phyloP scores from a whole-genome alignment of 2,113 vertebrate genomes.

The Platycercus adscitus region DNA sequence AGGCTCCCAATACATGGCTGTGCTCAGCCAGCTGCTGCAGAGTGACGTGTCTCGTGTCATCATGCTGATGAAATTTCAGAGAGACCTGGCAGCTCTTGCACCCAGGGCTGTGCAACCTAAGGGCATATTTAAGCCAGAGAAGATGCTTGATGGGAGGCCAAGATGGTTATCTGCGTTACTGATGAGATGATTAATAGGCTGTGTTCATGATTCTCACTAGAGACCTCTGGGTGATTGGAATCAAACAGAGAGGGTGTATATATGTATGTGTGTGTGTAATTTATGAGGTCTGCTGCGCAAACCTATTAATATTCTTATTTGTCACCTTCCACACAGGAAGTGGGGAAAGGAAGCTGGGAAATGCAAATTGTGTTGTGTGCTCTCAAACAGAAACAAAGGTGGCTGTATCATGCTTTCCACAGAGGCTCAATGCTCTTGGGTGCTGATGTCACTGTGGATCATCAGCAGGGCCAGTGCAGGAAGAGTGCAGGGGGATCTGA shows the following conservation, averaged over 20 bases:
- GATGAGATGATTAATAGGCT: background rate
- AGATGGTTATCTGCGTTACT: background rate
- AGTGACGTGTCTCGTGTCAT: accelerated
- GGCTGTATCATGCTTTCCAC: background rate
- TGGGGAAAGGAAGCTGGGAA: background rate
- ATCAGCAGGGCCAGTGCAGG: background rate
- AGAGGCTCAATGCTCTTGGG: background rate
- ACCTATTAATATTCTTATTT: background rate
- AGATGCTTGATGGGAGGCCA: background rate
- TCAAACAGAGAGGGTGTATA: background rate
- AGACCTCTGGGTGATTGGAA: background rate
- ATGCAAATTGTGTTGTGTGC: background rate
- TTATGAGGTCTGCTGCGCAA: background rate
- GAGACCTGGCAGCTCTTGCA: background rate
- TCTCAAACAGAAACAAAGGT: background rate
- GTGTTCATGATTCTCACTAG: background rate
- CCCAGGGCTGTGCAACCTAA: background rate
- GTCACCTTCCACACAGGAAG: background rate
- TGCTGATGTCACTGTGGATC: background rate
- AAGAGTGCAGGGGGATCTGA: background rate
- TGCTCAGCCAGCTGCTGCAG: background rate
- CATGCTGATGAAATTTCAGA: accelerated
- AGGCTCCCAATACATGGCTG: accelerated
- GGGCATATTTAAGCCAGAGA: background rate
- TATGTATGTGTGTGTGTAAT: background rate